These are phyloP conservation scores for Perodicticus potto DNA, from an alignment of 2,797 vertebrate genomes.

Conservation along the genomic window DNA sequence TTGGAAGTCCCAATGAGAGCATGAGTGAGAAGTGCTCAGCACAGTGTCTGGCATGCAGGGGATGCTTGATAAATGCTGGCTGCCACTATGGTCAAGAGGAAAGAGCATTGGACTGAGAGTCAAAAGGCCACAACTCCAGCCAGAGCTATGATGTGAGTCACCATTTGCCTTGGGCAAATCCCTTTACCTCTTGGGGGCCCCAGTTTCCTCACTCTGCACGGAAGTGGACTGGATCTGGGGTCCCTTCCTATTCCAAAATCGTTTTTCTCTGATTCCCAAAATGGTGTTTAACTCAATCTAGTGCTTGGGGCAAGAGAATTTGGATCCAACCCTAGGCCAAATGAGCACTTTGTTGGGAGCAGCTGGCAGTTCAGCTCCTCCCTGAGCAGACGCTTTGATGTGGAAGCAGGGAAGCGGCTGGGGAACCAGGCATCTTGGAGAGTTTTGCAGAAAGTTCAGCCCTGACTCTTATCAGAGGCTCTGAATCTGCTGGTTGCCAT, in stretches of 20 bases:
- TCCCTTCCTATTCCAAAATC: background rate
- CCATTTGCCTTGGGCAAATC: background rate
- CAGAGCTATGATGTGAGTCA: background rate
- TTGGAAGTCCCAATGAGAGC: background rate
- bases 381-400: background rate
- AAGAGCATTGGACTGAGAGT: background rate
- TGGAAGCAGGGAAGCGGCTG: background rate
- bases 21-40: background rate
- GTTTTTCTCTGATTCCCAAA: background rate
- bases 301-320: background rate
- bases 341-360: background rate
- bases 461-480: constrained; percentile 66
- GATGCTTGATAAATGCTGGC: background rate
- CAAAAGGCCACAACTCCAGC: background rate
- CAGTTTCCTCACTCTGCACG: background rate
- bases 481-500: constrained; percentile 76
- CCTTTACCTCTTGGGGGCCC: background rate
- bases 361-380: background rate
- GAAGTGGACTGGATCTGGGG: background rate
- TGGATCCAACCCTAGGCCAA: background rate
- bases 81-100: background rate
- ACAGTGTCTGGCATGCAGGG: background rate
- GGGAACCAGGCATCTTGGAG: constrained; percentile 30
- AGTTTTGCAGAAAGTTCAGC: constrained; percentile 76
- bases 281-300: background rate